Conservation (phyloP, 2,113 vertebrate species). For the Carassius gibelio region DNA sequence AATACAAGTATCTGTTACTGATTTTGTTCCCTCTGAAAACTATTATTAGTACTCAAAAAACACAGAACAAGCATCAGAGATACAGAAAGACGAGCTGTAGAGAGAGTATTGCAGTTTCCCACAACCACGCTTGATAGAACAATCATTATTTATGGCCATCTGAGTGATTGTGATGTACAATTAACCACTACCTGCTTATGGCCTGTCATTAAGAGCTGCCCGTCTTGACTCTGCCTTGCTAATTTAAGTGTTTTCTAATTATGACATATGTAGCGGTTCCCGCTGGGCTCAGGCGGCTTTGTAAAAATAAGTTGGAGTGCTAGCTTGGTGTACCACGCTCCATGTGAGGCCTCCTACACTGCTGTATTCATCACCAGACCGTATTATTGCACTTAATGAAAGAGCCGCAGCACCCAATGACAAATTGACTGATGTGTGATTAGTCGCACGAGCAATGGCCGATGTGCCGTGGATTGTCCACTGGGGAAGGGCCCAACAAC, state of each 20-base stretch:
- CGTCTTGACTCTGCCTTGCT: conserved; percentile 74
- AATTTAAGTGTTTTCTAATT: conserved; percentile 98
- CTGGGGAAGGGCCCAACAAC: conserved; percentile 61
- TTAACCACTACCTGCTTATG: conserved; percentile 82
- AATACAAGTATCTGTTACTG: conserved; percentile 46
- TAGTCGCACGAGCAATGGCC: conserved; percentile 79
- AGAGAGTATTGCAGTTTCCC: conserved; percentile 72
- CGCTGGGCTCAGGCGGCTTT: conserved; percentile 90
- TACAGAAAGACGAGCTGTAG: conserved; percentile 45
- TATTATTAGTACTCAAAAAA: conserved; percentile 71
- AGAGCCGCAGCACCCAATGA: conserved; percentile 84
- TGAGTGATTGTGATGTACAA: conserved; percentile 81
- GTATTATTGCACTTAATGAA: conserved; percentile 91
- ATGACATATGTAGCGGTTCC: conserved; percentile 90
- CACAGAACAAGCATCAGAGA: conserved; percentile 40
- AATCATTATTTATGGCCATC: conserved; percentile 77
- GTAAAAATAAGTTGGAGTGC: conserved; percentile 86
- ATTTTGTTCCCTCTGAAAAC: conserved; percentile 52
- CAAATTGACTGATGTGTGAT: conserved; percentile 90
- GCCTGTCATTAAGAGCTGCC: conserved; percentile 76
- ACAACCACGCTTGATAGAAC: conserved; percentile 69
- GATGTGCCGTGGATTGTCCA: conserved; percentile 71
- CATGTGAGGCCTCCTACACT: conserved; percentile 80
- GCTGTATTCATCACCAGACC: conserved; percentile 87
- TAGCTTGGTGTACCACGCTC: conserved; percentile 70